A percentile compares a stretch with the other conserved stretches of the same genome.
phyloP scores from a whole-genome alignment of 30 jellyfish, hydroid and myxozoan genomes.

The Mastigias papua region DNA sequence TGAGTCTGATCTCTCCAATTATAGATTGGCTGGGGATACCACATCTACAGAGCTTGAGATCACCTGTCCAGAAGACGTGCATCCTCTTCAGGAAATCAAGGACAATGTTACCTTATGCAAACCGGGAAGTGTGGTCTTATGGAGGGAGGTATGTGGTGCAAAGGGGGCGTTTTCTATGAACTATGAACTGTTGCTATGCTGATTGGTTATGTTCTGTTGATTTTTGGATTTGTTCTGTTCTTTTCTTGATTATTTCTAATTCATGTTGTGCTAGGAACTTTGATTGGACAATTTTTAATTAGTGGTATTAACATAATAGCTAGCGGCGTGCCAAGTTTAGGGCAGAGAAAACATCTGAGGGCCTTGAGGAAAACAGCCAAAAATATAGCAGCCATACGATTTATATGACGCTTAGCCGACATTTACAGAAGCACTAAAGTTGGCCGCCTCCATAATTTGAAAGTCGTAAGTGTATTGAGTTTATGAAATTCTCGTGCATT shows the following conservation, averaged over 20 bases:
- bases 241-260: background rate
- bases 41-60: conserved; percentile 1
- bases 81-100: conserved; percentile 1
- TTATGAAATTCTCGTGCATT: too few relatives aligned
- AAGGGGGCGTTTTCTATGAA: background rate
- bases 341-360: too few relatives aligned
- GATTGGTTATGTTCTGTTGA: background rate
- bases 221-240: background rate
- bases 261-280: too few relatives aligned
- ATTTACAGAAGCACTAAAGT: too few relatives aligned
- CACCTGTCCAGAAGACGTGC: conserved; percentile 29
- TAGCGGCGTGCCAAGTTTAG: too few relatives aligned
- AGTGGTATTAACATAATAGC: too few relatives aligned
- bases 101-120: background rate
- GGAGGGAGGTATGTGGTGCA: conserved; percentile 53
- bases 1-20: background rate
- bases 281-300: too few relatives aligned
- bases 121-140: conserved; percentile 33
- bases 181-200: background rate
- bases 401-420: too few relatives aligned
- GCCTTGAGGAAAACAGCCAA: too few relatives aligned
- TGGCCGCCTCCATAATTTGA: too few relatives aligned
- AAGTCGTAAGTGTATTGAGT: too few relatives aligned
- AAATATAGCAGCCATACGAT: too few relatives aligned
- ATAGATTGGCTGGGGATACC: conserved; percentile 1